Base-by-base conservation (phyloP, 2,113 vertebrate genomes). In the Chionodraco myersi region DNA sequence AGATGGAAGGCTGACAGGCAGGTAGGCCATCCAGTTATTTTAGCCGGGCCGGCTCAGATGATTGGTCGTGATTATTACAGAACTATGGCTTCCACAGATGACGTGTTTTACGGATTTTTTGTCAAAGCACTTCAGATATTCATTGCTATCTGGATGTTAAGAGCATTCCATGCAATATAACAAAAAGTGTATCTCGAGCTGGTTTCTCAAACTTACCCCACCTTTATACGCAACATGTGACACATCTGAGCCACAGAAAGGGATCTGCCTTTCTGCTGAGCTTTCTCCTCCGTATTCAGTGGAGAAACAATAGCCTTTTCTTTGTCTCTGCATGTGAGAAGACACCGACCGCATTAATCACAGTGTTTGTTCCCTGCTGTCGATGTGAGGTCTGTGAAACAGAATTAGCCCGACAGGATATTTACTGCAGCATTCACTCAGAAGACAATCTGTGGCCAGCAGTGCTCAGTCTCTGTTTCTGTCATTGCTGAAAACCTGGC, bases 381-480 rank as follows among this genome's bases (percentile, higher is more conserved):
- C 26, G 34, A 10, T 64, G 58, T 11, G 16, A 69, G 58, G 52
- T 74, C 45, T 74, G 57, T 51, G 64, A 67, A 63, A 57, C 41
- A 75, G 45, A 86, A 89, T 86, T 71, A 54, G 41, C 68, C 45
- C 57, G 69, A 83, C 23, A 56, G 70, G 74, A 74, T 70, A 63
- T 74, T 52, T 56, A 51, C 61, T 69, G 67, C 26, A 69, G 72
- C 71, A 62, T 82, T 75, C 75, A 68, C 75, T 77, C 59, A 26
- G 49, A 73, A 81, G 72, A 69, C n/a, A n/a, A 62, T 78, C 54
- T 56, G 62, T 67, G 44, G 44, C 45, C 49, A 12, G 58, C 67
- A 74, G 41, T 67, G 56, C 58, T 71, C 66, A 61, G 52, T 52
- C 49, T 69, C 75, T 78, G 66, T 74, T 21, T 53, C 67, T 68